Evolutionary conservation across 2,113 vertebrate genomes (phyloP).

Genomic region (Pachycephala philippinensis): DNA sequence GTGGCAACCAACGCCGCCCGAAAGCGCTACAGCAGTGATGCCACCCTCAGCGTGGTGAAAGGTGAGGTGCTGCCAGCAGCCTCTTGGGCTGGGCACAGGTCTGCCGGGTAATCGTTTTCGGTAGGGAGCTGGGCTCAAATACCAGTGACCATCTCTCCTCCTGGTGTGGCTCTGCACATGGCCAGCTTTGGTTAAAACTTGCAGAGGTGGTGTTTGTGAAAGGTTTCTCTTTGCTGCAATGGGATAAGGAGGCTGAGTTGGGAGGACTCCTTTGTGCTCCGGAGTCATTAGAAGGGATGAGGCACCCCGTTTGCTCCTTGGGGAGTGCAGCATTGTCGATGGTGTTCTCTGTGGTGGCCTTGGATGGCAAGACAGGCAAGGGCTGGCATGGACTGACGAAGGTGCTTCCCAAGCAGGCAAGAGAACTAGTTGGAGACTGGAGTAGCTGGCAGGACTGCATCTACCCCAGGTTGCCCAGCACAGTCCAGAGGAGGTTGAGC

Average conservation of each 20-base stretch:
- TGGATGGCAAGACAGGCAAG: background rate
- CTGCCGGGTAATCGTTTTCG: background rate
- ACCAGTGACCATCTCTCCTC: background rate
- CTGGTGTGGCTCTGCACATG: background rate
- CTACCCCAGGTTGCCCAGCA: background rate
- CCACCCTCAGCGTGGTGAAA: slow-evolving; percentile 79
- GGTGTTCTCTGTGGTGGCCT: background rate
- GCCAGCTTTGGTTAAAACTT: background rate
- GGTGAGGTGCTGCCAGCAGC: slow-evolving; percentile 67
- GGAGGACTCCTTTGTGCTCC: background rate
- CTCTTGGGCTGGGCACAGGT: background rate
- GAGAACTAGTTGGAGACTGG: background rate
- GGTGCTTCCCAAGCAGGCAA: background rate
- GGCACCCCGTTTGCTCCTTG: background rate
- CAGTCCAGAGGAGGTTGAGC: background rate
- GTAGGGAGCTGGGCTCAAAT: background rate
- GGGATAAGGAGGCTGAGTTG: background rate
- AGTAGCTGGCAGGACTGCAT: background rate
- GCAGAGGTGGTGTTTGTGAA: background rate
- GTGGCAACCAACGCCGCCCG: slow-evolving; percentile 80
- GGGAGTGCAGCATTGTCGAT: background rate
- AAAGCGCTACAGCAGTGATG: slow-evolving; percentile 82
- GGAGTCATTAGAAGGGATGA: background rate
- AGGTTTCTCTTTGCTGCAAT: background rate
- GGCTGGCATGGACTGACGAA: background rate